Conservation (phyloP, 2,113 vertebrate species). For the Benitochromis conjunctus region DNA sequence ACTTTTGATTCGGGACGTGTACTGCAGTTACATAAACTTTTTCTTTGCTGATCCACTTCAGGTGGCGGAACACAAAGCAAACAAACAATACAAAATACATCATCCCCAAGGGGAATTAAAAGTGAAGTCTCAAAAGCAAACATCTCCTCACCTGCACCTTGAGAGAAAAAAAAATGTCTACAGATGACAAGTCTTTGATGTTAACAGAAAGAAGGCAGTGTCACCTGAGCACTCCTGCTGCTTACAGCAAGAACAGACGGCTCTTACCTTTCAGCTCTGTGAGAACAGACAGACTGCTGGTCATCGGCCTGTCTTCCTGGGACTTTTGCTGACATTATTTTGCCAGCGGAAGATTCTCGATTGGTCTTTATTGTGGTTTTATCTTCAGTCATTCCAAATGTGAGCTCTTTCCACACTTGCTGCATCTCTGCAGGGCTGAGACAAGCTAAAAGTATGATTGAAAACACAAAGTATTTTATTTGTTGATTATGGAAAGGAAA, state of each 20-base stretch:
- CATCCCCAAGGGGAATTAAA: conserved; percentile 48
- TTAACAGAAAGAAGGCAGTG: conserved; percentile 8
- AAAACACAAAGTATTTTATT: neutral
- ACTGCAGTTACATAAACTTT: conserved; percentile 38
- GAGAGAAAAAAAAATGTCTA: neutral
- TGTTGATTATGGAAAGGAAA: neutral
- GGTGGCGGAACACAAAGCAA: conserved; percentile 36
- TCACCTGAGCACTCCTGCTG: neutral
- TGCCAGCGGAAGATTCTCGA: conserved; percentile 68
- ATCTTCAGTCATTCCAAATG: conserved; percentile 54
- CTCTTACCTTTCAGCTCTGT: conserved; percentile 25
- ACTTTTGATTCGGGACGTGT: conserved; percentile 60
- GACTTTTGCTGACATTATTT: conserved; percentile 78
- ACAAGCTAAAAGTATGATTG: neutral
- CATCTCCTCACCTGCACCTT: neutral
- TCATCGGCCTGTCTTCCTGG: conserved; percentile 46
- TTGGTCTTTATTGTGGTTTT: neutral
- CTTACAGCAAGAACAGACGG: neutral
- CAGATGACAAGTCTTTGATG: conserved; percentile 47
- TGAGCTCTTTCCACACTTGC: conserved; percentile 90
- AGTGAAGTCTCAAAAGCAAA: conserved; percentile 32
- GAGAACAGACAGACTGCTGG: conserved; percentile 8
- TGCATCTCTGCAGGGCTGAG: conserved; percentile 83
- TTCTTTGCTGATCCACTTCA: conserved; percentile 21
- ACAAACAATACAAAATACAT: conserved; percentile 44